Conservation (phyloP, 2,797 vertebrate species). For the Lepus oiostolus region DNA sequence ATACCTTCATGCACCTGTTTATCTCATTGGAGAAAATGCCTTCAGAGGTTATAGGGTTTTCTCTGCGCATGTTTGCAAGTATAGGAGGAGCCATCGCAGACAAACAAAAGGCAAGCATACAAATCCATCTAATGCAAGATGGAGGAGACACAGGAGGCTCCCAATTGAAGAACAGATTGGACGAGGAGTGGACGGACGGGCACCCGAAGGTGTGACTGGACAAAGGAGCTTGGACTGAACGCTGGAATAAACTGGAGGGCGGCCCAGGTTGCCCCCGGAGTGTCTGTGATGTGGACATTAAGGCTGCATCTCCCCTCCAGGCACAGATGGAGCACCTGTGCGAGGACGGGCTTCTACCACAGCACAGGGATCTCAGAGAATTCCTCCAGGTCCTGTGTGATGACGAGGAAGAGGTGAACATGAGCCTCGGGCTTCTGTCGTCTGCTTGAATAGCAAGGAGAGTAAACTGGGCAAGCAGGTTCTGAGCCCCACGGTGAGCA, state of each 20-base stretch:
- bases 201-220: not conserved
- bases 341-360: not conserved
- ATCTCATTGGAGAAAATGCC: slow-evolving; percentile 56
- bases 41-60: not conserved
- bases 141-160: not conserved
- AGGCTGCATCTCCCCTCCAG: not conserved
- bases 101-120: not conserved
- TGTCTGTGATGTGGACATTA: too few species aligned
- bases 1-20: slow-evolving; percentile 12
- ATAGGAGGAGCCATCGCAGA: not conserved
- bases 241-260: too few species aligned
- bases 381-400: not conserved
- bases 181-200: not conserved
- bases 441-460: not conserved
- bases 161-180: not conserved
- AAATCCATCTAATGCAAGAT: not conserved
- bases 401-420: not conserved
- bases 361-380: not conserved
- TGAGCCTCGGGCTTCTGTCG: not conserved
- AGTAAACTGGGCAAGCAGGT: not conserved
- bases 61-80: not conserved
- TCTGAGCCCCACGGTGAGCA: not conserved
- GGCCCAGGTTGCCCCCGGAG: too few species aligned
- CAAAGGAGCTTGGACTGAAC: not conserved
- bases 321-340: not conserved